Evolutionary conservation across 2,113 vertebrate genomes (phyloP).

Genomic region (Cinclus cinclus): DNA sequence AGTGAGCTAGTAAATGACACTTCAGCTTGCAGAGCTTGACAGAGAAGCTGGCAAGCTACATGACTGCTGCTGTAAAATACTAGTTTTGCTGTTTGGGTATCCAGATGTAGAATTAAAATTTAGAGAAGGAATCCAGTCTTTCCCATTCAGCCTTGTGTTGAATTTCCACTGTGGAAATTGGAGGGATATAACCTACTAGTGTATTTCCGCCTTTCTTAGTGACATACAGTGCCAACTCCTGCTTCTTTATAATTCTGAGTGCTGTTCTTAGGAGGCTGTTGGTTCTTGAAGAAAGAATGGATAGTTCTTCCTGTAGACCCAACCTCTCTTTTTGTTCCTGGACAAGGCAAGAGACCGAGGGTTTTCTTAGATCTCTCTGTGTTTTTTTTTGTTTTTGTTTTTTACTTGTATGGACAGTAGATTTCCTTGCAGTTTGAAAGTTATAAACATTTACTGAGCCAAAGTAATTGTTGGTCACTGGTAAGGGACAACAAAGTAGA

Average conservation of each 20-base stretch:
- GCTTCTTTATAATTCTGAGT: not conserved
- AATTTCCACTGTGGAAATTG: not conserved
- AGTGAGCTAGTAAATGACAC: not conserved
- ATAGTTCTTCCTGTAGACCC: not conserved
- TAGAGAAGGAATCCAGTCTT: not conserved
- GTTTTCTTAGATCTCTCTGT: not conserved
- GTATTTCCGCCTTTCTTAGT: not conserved
- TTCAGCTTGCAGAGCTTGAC: not conserved
- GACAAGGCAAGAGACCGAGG: fast-evolving
- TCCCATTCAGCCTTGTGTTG: not conserved
- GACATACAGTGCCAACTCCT: not conserved
- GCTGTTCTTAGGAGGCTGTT: not conserved
- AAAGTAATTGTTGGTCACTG: not conserved
- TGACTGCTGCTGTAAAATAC: not conserved
- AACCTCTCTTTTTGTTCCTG: not conserved
- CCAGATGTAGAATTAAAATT: not conserved
- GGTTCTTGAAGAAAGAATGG: not conserved
- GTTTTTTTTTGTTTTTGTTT: not conserved
- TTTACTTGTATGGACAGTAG: not conserved
- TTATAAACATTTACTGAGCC: not conserved
- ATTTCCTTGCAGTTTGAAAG: not conserved
- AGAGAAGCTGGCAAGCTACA: not conserved
- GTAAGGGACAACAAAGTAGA: not conserved
- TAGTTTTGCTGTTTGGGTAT: not conserved
- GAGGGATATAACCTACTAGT: not conserved